These are phyloP conservation scores for Caenorhabditis tropicalis DNA, from an alignment of 1,140 invertebrate species.

Conservation along the genomic window DNA sequence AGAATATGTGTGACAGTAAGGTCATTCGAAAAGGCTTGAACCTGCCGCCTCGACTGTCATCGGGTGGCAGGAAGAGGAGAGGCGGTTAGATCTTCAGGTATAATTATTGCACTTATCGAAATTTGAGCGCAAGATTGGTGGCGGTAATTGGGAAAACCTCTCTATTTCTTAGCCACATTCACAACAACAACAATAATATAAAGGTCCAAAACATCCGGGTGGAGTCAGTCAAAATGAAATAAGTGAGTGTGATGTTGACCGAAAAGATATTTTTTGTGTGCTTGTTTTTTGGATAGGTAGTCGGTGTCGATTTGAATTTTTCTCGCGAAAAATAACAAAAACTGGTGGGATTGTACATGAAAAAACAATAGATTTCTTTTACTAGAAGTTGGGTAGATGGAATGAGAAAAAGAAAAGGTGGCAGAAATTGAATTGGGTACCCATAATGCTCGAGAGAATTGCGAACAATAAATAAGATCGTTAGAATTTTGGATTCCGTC, in stretches of 20 bases:
- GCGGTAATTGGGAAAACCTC: neutral
- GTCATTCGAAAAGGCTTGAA: conserved; percentile 3
- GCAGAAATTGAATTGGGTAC: neutral
- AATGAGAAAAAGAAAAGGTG: neutral
- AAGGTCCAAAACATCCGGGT: conserved; percentile 1
- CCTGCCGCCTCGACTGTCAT: neutral
- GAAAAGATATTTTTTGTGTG: neutral
- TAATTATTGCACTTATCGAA: conserved; percentile 39
- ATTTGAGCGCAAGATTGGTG: conserved; percentile 19
- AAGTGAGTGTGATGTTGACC: conserved; percentile 12
- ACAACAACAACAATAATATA: neutral
- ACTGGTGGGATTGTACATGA: no score
- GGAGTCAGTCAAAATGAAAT: neutral
- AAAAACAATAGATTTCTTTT: conserved; percentile 1
- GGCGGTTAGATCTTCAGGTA: neutral
- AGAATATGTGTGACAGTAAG: conserved; percentile 40
- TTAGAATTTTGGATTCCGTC: neutral
- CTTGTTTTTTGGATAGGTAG: conserved; percentile 11
- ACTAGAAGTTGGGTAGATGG: neutral
- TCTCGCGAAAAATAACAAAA: neutral
- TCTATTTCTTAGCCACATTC: neutral
- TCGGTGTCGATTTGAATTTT: neutral
- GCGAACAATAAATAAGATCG: conserved; percentile 4
- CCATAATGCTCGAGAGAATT: conserved; percentile 14
- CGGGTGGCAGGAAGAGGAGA: conserved; percentile 2